Evolutionary conservation across 1,140 invertebrate species (phyloP).

Genomic region (Berghia stephanieae): DNA sequence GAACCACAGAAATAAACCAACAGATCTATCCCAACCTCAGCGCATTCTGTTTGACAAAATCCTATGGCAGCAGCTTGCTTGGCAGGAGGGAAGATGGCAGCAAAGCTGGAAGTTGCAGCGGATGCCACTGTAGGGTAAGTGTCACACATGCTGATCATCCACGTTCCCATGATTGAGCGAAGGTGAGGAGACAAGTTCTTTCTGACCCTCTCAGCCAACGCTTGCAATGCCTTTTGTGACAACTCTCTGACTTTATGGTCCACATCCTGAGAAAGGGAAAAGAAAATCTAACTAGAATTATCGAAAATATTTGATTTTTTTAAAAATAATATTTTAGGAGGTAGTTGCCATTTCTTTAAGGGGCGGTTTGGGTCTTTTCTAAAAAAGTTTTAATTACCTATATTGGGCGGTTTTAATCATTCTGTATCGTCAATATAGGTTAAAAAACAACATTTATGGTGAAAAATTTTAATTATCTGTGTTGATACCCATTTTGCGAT

Average conservation of each 20-base stretch:
- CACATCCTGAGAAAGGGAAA: slow-evolving; percentile 70
- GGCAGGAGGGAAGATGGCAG: slow-evolving; percentile 76
- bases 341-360: no score
- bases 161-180: slow-evolving; percentile 74
- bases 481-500: no score
- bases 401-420: no score
- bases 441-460: no score
- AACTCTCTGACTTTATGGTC: slow-evolving; percentile 83
- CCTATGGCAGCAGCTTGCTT: slow-evolving; percentile 78
- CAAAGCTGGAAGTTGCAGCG: slow-evolving; percentile 76
- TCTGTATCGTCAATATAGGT: no score
- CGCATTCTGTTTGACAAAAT: slow-evolving; percentile 81
- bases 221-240: slow-evolving; percentile 71
- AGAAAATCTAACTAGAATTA: neutral
- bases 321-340: neutral
- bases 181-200: slow-evolving; percentile 81
- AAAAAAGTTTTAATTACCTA: no score
- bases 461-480: no score
- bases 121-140: slow-evolving; percentile 81
- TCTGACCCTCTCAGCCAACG: slow-evolving; percentile 76
- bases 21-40: slow-evolving; percentile 65
- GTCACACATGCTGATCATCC: slow-evolving; percentile 81
- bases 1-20: neutral
- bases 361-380: no score
- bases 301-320: neutral